Evolutionary conservation across 2,888 invertebrate genomes (phyloP), one percentile per base, ranked within the genome.

Genomic region (Pachliopta kotzebuea): DNA sequence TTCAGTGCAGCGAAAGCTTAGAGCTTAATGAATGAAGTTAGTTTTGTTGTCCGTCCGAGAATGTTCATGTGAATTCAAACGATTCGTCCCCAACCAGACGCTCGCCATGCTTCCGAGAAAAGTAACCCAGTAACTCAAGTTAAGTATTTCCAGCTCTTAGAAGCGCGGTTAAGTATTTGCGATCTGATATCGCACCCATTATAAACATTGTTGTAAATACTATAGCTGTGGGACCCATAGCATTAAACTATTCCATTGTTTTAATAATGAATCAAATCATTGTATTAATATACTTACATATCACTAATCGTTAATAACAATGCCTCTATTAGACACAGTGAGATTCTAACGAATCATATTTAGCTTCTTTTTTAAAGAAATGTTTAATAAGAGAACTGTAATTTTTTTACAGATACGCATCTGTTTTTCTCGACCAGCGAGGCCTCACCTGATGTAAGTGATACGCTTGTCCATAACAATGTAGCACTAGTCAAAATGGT

Each of bases 81-180:
- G 64, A 61, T 69, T 67, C 64, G 56, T 63, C 59, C 66, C 65
- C 67, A 67, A 75, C 72, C 76, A 75, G 77, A 77, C 78, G 74
- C 73, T 70, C 72, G 72, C 73, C 65, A 71, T 73, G 69, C 70
- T 85, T 85, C 85, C 73, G 67, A 81, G 85, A 84, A 82, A 77
- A 72, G 70, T 69, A 69, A 65, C 68, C 72, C 72, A 74, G 70
- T 70, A 73, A 70, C 74, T 70, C 72, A 72, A 74, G 71, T 73
- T 72, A 72, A 70, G 69, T 62, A 68, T 71, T 74, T 70, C 70
- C 58, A 62, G 49, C 59, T 62, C 65, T 55, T 53, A 65, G 65
- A 62, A 65, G 45, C 49, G 61, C 31, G 23, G 60, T 45, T 56
- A 58, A 62, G 56, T 58, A 61, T 58, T 58, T 26, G 60, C 65